Conservation (phyloP, 2,797 vertebrate genomes). For the Sandelia bainsii region DNA sequence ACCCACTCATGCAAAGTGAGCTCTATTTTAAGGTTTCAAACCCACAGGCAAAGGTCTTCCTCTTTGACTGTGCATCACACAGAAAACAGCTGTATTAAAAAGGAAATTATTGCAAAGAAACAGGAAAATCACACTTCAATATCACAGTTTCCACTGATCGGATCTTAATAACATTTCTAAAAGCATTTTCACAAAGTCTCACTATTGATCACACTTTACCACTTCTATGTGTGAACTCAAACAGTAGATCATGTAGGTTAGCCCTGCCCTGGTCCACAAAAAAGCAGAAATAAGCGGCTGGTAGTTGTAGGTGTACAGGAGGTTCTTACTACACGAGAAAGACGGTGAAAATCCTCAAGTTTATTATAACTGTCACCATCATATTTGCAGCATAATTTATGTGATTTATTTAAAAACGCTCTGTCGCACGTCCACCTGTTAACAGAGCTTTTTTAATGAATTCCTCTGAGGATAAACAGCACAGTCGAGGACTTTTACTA, state of each 20-base stretch:
- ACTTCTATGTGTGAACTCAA: background rate
- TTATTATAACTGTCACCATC: too few relatives aligned
- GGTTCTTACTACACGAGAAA: background rate
- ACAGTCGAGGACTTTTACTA: background rate
- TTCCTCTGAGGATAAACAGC: conserved; percentile 63
- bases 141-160: conserved; percentile 23
- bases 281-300: conserved; percentile 14
- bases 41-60: conserved; percentile 1
- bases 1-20: conserved; percentile 1
- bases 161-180: background rate
- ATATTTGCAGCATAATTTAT: too few relatives aligned
- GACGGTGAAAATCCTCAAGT: background rate
- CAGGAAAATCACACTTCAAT: background rate
- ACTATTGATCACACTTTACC: background rate
- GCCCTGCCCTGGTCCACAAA: background rate
- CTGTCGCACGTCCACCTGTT: conserved; percentile 44
- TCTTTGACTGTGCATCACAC: background rate
- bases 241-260: background rate
- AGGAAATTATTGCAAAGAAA: conserved; percentile 24
- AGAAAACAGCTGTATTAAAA: background rate
- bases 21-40: conserved; percentile 4
- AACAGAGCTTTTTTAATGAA: conserved; percentile 8
- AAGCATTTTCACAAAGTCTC: conserved; percentile 6
- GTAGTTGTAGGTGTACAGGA: background rate
- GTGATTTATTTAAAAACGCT: background rate